phyloP scores from a whole-genome alignment of 2,888 invertebrate genomes.

The Mimumesa dahlbomi region DNA sequence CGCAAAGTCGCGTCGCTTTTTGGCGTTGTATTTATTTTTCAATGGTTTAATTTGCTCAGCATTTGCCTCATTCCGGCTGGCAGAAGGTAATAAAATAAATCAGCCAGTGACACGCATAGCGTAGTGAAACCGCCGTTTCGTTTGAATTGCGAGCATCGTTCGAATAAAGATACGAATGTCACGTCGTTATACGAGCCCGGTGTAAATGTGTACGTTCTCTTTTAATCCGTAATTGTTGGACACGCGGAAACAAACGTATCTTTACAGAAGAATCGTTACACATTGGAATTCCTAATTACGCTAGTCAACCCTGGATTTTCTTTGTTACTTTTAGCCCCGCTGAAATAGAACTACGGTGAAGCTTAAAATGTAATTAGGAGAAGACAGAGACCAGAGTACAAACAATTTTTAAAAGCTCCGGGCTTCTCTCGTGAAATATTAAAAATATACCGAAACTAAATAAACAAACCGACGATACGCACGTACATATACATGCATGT shows the following conservation, averaged over 20 bases:
- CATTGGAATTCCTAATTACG: background rate
- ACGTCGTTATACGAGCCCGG: background rate
- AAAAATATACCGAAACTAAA: no score
- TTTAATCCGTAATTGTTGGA: background rate
- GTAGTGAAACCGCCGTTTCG: slow-evolving; percentile 1
- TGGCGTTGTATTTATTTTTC: background rate
- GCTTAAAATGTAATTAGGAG: no score
- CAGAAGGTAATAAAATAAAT: slow-evolving; percentile 9
- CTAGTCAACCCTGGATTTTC: no score
- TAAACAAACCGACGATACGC: no score
- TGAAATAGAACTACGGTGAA: no score
- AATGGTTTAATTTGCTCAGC: background rate
- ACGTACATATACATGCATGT: no score
- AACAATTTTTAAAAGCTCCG: no score
- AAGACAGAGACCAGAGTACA: no score
- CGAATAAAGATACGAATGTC: slow-evolving; percentile 2
- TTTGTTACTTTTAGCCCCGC: no score
- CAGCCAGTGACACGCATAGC: background rate
- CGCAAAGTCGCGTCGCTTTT: background rate
- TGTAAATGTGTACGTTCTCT: background rate
- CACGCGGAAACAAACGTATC: background rate
- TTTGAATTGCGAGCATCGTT: background rate
- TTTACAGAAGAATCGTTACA: background rate
- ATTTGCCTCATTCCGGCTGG: background rate
- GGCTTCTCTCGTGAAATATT: no score